Conservation (phyloP, 2,113 vertebrate genomes). For the Cebus imitator region DNA sequence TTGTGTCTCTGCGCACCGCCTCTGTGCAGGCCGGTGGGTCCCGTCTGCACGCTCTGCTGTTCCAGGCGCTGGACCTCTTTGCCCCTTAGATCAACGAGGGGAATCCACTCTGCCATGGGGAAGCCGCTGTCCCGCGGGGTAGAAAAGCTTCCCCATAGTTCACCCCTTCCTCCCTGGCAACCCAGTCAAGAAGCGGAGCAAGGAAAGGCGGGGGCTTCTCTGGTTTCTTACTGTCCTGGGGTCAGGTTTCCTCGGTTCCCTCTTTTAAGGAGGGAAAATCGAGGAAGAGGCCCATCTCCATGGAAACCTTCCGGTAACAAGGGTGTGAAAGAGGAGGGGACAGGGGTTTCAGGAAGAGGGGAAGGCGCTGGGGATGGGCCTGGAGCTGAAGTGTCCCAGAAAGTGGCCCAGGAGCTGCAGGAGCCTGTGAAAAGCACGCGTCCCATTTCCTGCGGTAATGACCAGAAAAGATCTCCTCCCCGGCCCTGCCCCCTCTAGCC, state of each 20-base stretch:
- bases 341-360: neutral
- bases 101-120: neutral
- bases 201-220: no score
- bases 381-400: neutral
- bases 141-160: neutral
- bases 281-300: neutral
- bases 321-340: neutral
- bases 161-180: fast-evolving
- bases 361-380: neutral
- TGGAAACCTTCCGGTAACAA: neutral
- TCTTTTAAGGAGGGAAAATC: neutral
- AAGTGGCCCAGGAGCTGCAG: fast-evolving
- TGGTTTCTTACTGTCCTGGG: neutral
- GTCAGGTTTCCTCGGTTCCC: neutral
- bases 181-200: neutral
- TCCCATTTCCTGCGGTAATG: neutral
- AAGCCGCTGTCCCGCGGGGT: neutral
- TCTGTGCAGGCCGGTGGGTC: neutral
- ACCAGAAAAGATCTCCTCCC: neutral
- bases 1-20: fast-evolving
- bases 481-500: no score
- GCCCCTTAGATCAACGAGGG: neutral
- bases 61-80: neutral
- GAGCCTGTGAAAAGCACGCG: neutral
- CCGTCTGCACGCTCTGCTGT: fast-evolving